Conservation (phyloP, 2,113 vertebrate species). For the Chaenogobius annularis region DNA sequence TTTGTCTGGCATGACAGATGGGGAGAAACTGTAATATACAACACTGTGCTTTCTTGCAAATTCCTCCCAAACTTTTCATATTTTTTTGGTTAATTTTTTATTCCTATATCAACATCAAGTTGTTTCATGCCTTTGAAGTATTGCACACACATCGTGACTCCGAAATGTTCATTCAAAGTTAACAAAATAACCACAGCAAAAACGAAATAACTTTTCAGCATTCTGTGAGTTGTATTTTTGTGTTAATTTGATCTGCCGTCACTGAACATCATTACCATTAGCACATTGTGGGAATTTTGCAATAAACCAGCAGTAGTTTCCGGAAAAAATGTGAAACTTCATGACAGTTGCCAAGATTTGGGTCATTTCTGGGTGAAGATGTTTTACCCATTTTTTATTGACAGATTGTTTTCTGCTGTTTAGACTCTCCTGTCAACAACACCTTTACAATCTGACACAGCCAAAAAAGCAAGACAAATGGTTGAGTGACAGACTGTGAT, state of each 20-base stretch:
- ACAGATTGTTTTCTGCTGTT: constrained; percentile 4
- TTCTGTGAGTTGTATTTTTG: not conserved
- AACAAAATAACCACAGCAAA: not conserved
- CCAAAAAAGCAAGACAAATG: not conserved
- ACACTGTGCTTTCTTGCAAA: not conserved
- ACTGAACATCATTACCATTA: not conserved
- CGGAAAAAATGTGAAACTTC: not conserved
- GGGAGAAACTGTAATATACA: not conserved
- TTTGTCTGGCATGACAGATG: not conserved
- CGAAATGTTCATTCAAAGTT: not conserved
- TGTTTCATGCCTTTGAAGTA: not conserved
- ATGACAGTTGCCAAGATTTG: not conserved
- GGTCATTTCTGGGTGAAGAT: not conserved
- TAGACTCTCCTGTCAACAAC: not conserved
- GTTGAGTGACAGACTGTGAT: not conserved
- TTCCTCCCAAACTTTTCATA: not conserved
- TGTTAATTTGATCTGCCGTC: not conserved
- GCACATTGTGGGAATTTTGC: not conserved
- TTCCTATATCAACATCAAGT: not conserved
- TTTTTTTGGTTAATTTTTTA: not conserved
- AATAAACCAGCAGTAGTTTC: not conserved
- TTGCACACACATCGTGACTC: not conserved
- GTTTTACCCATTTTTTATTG: not conserved
- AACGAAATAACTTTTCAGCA: not conserved
- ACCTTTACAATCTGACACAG: not conserved